Evolutionary conservation across 92 coral and sea anemone species (phyloP), one percentile per base, ranked within the genome.

Genomic region (Epizoanthus rinbou): DNA sequence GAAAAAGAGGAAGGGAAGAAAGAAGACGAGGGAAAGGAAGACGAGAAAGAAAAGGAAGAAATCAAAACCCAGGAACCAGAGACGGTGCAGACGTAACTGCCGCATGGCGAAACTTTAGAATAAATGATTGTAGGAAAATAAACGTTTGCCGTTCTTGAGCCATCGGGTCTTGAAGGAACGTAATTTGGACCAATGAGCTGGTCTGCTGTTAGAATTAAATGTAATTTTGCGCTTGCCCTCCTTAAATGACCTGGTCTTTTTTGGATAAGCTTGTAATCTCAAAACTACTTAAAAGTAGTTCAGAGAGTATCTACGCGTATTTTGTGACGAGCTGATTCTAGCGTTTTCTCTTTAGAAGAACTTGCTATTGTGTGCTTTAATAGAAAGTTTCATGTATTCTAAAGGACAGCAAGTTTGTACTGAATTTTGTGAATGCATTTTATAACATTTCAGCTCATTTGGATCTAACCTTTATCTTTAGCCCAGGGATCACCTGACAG

Each of bases 11-110:
- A 7, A 25, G 31, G 11, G 4, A 7, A 57, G 63, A n/a, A 57
- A n/a, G 63, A 11, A 35, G 17, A 65, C 43, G 35, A 25, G 8
- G 19, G 25, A 65, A 28, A 65, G 41, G 18, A 10, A 8, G 71
- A 65, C 16, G 58, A 71, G 43, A 28, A 24, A 8, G 74, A 69
- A 41, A 69, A 45, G 50, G 50, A 43, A n/a, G 80, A 75, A n/a
- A 57, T 21, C 22, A 75, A 75, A 18, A 21, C 66, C 18, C 66
- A 75, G 35, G 80, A 75, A 56, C 65, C 65, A 53, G 66, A 64
- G 21, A 33, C 80, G 41, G 80, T 17, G 8, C 67, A 75, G 23
- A 75, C 80, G 80, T 75, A 74, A 59, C n/a, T 74, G 70, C 33
- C 31, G 13, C 22, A 8, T 50, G 64, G 59, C 54, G 24, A 16